Evolutionary conservation across 92 coral and sea anemone species (phyloP), one percentile per base, ranked within the genome.

Genomic region (Heteractis magnifica): DNA sequence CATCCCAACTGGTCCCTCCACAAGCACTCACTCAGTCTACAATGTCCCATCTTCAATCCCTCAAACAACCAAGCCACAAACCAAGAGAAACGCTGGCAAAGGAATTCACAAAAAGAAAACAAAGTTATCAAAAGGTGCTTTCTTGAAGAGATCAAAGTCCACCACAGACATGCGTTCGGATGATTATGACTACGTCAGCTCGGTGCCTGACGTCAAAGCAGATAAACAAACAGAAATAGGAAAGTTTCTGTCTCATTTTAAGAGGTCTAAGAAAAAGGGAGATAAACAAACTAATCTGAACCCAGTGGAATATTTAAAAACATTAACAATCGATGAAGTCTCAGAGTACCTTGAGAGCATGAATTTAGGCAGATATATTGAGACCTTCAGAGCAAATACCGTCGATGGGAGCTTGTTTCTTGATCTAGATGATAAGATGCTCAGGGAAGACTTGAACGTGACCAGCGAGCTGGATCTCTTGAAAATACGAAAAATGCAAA

Each of bases 331-430:
- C 12, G 86, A 71, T 19, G 70, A 82, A 56, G 79, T 82, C 10
- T 71, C 79, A 3, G 71, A 73, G 50, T 82, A 26, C 14, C 52
- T 82, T 4, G 49, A 56, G 55, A 1, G 6, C 16, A 52, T 71
- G 26, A 51, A 77, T 48, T 74, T 82, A 18, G 62, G 73, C 26
- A 59, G 77, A 49, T 82, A 82, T 68, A 81, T 74, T 6, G 68
- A 74, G 55, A 48, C 41, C 8, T 83, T 83, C 44, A 44, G 62
- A 74, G 80, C 51, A 41, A 70, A 75, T 16, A 56, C 74, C 18
- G 53, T 83, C 26, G 86, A 83, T 83, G 81, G 86, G 10, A 83
- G 86, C 14, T 16, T 83, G 75, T 83, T 83, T 1, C 21, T 74
- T 9, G 86, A 83, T 60, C 51, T 83, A 53, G 50, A 56, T 50